A percentile compares a stretch with the other conserved stretches of the same genome.
Evolutionary conservation across 1,140 invertebrate genomes (phyloP).

Genomic region (Pseudomyrmex sp.): DNA sequence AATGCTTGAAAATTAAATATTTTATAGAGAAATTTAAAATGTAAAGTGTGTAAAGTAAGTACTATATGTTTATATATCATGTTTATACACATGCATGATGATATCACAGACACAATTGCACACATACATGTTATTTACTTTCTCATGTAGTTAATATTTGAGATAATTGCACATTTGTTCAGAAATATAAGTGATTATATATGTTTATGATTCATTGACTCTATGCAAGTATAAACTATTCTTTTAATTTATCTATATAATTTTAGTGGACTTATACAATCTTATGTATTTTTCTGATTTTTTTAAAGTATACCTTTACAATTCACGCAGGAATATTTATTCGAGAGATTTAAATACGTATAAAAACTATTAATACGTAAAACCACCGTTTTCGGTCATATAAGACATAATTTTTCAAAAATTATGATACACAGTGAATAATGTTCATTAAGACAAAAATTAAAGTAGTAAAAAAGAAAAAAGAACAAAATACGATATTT

Average conservation of each 20-base stretch:
- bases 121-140: constrained; percentile 13
- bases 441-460: constrained; percentile 14
- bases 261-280: background rate
- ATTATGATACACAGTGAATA: constrained; percentile 17
- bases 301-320: background rate
- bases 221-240: background rate
- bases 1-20: constrained; percentile 9
- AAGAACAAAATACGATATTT: background rate
- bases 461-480: too few species aligned
- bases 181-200: constrained; percentile 5
- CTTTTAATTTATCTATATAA: background rate
- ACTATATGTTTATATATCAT: background rate
- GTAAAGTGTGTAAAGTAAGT: background rate
- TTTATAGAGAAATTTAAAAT: constrained; percentile 22
- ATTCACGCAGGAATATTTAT: constrained; percentile 23
- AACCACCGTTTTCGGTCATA: background rate
- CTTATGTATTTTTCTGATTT: constrained; percentile 34
- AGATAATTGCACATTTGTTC: constrained; percentile 15
- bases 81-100: constrained; percentile 4
- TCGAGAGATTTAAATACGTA: constrained; percentile 11
- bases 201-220: background rate
- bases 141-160: constrained; percentile 13
- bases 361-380: constrained; percentile 23
- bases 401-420: constrained; percentile 31
- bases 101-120: constrained; percentile 46